Conservation (phyloP, 2,113 vertebrate species). For the Morone chrysops region DNA sequence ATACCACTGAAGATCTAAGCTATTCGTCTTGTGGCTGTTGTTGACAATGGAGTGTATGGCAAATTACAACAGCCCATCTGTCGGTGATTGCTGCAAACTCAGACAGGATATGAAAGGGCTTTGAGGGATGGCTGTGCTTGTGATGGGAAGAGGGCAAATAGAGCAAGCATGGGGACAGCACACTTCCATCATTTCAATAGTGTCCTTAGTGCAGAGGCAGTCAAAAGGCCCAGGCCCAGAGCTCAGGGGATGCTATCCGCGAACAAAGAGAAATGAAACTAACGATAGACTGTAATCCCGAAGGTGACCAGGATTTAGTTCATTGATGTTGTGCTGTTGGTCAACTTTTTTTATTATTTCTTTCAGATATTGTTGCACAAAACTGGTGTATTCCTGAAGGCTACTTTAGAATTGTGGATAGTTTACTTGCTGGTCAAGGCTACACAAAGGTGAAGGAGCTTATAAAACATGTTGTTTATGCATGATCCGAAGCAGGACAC, state of each 20-base stretch:
- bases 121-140: constrained; percentile 73
- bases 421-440: constrained; percentile 21
- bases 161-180: constrained; percentile 57
- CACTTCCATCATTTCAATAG: constrained; percentile 69
- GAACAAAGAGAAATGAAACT: constrained; percentile 54
- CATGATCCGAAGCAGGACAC: background rate
- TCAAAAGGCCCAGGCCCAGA: constrained; percentile 37
- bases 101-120: constrained; percentile 79
- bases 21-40: constrained; percentile 74
- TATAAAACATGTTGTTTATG: constrained; percentile 11
- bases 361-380: constrained; percentile 25
- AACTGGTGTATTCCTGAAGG: constrained; percentile 15
- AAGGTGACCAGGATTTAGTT: constrained; percentile 43
- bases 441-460: constrained; percentile 13
- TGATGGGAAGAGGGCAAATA: constrained; percentile 66
- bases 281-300: constrained; percentile 35
- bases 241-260: constrained; percentile 36
- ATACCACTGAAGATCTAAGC: constrained; percentile 59
- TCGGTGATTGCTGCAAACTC: constrained; percentile 77
- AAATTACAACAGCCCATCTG: constrained; percentile 81
- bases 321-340: constrained; percentile 22
- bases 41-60: constrained; percentile 76
- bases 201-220: constrained; percentile 59
- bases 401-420: constrained; percentile 2
- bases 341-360: constrained; percentile 30